Percentiles rank a stretch among this genome's conserved stretches.
These are phyloP conservation scores for Nymphalis polychloros DNA, from an alignment of 2,888 invertebrate genomes.

Conservation along the genomic window DNA sequence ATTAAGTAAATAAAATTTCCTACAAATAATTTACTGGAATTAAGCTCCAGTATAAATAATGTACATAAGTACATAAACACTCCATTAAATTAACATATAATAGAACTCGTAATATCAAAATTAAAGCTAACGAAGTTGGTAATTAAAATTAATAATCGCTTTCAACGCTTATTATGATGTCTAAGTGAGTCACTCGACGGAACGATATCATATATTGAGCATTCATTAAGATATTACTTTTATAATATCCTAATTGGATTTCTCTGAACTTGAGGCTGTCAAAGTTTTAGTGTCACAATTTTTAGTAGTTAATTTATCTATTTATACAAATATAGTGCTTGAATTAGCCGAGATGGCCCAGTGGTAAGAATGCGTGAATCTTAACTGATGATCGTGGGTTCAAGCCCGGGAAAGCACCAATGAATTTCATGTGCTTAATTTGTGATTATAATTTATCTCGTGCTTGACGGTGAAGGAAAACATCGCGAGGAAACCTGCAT, in stretches of 20 bases:
- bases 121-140: not conserved
- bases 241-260: not conserved
- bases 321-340: not conserved
- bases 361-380: too few species aligned
- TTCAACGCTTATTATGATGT: not conserved
- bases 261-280: not conserved
- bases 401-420: too few species aligned
- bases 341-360: too few species aligned
- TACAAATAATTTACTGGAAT: too few species aligned
- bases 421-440: too few species aligned
- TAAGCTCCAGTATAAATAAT: not conserved
- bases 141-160: not conserved
- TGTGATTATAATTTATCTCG: too few species aligned
- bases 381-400: too few species aligned
- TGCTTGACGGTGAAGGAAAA: too few species aligned
- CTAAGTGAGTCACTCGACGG: not conserved
- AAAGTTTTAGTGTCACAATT: not conserved
- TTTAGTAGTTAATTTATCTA: not conserved
- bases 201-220: not conserved
- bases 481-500: too few species aligned
- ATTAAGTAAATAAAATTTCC: too few species aligned
- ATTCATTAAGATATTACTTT: not conserved
- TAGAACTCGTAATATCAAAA: not conserved
- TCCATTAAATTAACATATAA: not conserved
- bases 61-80: not conserved